Conservation (phyloP, 2,113 vertebrate species). For the Tachysurus vachellii region DNA sequence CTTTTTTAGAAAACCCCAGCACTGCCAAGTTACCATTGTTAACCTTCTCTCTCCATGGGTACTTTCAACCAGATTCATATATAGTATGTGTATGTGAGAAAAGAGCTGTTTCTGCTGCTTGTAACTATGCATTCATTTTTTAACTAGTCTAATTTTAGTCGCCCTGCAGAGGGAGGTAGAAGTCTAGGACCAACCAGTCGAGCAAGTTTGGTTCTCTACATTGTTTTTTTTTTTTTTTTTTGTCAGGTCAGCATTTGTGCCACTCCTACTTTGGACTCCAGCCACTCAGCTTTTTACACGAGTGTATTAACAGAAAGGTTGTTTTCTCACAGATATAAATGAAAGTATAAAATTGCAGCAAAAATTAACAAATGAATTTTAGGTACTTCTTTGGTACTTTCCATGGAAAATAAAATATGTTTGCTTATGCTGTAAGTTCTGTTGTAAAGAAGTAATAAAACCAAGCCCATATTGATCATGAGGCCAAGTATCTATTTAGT, state of each 20-base stretch:
- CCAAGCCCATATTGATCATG: background rate
- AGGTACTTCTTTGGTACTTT: constrained; percentile 20
- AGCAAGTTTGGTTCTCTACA: no score
- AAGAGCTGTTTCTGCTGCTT: no score
- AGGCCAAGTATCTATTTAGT: background rate
- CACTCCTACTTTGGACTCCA: background rate
- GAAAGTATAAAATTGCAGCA: background rate
- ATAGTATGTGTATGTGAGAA: no score
- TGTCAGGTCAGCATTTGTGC: background rate
- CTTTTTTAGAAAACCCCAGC: background rate
- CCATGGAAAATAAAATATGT: background rate
- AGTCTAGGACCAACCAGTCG: background rate
- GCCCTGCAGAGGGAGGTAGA: constrained; percentile 24
- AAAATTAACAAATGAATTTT: background rate
- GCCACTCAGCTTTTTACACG: background rate
- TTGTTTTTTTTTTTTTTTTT: background rate
- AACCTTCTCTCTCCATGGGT: no score
- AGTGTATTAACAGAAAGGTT: background rate
- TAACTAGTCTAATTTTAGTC: background rate
- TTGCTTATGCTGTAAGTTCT: background rate
- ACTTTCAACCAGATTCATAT: no score
- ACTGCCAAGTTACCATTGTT: no score
- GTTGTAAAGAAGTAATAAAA: background rate
- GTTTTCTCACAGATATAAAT: background rate
- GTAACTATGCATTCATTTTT: background rate